These are phyloP conservation scores for Tuberolachnus salignus DNA, from an alignment of 2,888 invertebrate genomes.

Conservation along the genomic window DNA sequence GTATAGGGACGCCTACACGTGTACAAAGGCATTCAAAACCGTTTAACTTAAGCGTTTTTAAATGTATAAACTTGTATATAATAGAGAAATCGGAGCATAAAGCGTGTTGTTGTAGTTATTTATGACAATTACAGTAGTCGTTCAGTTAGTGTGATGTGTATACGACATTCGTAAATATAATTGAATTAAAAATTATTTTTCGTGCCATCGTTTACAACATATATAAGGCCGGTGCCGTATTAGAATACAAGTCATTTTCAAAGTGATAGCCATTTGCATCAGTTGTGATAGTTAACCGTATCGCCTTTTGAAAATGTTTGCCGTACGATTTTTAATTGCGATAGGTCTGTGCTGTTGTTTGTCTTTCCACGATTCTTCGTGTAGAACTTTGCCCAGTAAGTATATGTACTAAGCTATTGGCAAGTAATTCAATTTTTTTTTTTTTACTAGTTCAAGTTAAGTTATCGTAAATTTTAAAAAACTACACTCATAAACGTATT, in stretches of 20 bases:
- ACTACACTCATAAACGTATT: no score
- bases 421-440: no score
- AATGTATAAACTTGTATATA: conserved; percentile 13
- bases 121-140: background rate
- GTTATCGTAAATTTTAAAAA: no score
- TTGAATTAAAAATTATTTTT: background rate
- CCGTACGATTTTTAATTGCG: background rate
- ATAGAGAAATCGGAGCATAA: background rate
- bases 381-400: background rate
- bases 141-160: background rate
- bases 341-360: background rate
- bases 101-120: background rate
- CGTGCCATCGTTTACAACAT: background rate
- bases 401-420: background rate
- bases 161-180: conserved; percentile 16
- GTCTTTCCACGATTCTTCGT: background rate
- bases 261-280: background rate
- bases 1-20: no score
- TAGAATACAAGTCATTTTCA: background rate
- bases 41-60: conserved; percentile 39
- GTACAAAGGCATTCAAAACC: background rate
- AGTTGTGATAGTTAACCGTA: no score
- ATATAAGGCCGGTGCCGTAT: background rate
- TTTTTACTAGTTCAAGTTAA: no score
- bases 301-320: background rate